Conservation (phyloP, 2,113 vertebrate genomes). For the Nipponia nippon region DNA sequence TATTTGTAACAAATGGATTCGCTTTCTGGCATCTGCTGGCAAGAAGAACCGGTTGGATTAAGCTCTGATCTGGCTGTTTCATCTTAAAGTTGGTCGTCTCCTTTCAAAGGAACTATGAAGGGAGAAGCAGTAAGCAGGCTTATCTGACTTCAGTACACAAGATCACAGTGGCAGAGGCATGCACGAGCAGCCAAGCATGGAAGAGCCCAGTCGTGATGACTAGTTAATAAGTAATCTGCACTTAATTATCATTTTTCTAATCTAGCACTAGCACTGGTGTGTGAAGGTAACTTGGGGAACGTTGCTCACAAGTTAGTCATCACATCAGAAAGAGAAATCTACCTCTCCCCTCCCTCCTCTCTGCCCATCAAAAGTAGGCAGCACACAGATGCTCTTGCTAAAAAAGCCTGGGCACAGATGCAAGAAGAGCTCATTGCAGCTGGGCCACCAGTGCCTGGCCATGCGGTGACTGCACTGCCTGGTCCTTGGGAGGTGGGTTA, state of each 20-base stretch:
- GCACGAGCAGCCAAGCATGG: neutral
- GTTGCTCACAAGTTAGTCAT: neutral
- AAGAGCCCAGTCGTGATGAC: neutral
- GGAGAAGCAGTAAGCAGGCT: neutral
- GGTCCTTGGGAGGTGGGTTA: neutral
- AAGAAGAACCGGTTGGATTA: neutral
- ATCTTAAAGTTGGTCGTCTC: neutral
- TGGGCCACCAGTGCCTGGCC: neutral
- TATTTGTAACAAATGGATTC: neutral
- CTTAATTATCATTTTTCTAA: neutral
- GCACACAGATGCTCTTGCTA: neutral
- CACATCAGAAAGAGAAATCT: neutral
- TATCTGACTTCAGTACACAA: neutral
- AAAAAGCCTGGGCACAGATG: neutral
- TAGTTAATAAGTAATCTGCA: slow-evolving; percentile 34
- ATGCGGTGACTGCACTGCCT: neutral
- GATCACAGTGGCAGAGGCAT: neutral
- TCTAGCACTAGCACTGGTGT: neutral
- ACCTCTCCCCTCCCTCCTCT: neutral
- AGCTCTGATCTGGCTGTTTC: neutral
- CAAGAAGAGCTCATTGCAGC: neutral
- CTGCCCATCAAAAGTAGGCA: neutral
- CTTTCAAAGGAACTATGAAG: neutral
- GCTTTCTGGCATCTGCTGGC: neutral
- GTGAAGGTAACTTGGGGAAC: neutral